phyloP scores from a whole-genome alignment of 1,140 invertebrate genomes.

The Drosophila santomea region DNA sequence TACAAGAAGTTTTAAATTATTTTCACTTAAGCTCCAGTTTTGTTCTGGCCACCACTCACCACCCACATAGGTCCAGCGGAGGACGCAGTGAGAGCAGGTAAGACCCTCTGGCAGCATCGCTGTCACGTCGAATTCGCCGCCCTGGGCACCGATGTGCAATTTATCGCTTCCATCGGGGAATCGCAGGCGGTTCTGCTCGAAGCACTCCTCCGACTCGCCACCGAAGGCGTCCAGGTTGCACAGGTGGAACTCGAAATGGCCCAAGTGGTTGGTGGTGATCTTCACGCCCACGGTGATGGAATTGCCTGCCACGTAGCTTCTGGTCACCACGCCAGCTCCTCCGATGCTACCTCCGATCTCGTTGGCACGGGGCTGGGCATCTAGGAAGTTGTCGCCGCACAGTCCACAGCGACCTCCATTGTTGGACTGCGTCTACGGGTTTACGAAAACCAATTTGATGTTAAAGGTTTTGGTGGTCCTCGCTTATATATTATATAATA shows the following conservation, averaged over 20 bases:
- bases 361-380: conserved; percentile 86
- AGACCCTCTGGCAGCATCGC: conserved; percentile 86
- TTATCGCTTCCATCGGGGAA: conserved; percentile 85
- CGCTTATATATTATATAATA: too few relatives aligned
- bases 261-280: conserved; percentile 86
- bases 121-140: conserved; percentile 79
- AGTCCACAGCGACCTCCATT: conserved; percentile 87
- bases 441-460: too few relatives aligned
- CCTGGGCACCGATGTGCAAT: conserved; percentile 56
- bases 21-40: background rate
- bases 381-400: conserved; percentile 86
- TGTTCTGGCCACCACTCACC: conserved; percentile 34
- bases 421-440: conserved; percentile 48
- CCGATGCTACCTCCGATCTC: conserved; percentile 88
- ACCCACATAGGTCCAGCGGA: conserved; percentile 89
- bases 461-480: too few relatives aligned
- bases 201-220: conserved; percentile 87
- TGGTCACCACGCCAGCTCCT: conserved; percentile 86
- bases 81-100: conserved; percentile 88
- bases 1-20: background rate
- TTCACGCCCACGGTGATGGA: conserved; percentile 76
- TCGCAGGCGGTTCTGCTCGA: conserved; percentile 85
- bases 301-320: conserved; percentile 76
- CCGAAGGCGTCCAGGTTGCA: conserved; percentile 85
- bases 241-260: conserved; percentile 86